phyloP scores from a whole-genome alignment of 92 coral and sea anemone species.

The Actinostola sp. region DNA sequence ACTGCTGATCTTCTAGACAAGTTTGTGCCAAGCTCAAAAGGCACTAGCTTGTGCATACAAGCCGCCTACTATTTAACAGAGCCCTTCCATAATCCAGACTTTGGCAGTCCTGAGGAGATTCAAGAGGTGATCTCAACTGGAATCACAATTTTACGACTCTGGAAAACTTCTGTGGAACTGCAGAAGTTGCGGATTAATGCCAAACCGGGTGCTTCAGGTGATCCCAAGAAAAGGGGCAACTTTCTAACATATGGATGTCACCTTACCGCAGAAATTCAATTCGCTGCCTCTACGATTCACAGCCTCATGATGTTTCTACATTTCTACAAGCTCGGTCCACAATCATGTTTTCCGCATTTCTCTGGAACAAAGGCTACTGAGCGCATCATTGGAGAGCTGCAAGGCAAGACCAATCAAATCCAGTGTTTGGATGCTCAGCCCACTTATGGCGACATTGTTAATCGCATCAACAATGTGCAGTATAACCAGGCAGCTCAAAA shows the following conservation, averaged over 20 bases:
- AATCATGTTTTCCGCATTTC: slow-evolving; percentile 11
- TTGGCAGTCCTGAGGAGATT: slow-evolving; percentile 38
- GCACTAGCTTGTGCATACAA: slow-evolving; percentile 48
- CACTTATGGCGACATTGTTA: slow-evolving; percentile 20
- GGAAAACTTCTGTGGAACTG: slow-evolving; percentile 53
- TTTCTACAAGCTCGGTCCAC: too few relatives aligned
- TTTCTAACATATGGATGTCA: slow-evolving; percentile 29
- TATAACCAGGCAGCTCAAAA: slow-evolving; percentile 11
- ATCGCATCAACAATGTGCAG: slow-evolving; percentile 1
- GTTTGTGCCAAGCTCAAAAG: slow-evolving; percentile 51
- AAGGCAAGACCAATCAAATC: slow-evolving; percentile 31
- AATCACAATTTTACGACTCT: slow-evolving; percentile 54
- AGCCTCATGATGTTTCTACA: too few relatives aligned
- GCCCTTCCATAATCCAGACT: slow-evolving; percentile 44
- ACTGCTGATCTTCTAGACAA: slow-evolving; percentile 38
- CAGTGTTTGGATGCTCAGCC: slow-evolving; percentile 36
- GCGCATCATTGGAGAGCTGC: slow-evolving; percentile 28
- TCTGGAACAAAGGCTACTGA: slow-evolving; percentile 45
- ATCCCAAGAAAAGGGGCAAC: slow-evolving; percentile 26
- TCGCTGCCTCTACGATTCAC: too few relatives aligned
- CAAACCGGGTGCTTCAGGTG: slow-evolving; percentile 10
- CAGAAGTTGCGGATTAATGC: slow-evolving; percentile 28
- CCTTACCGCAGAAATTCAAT: slow-evolving; percentile 40
- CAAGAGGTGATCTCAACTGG: slow-evolving; percentile 48
- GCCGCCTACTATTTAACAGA: slow-evolving; percentile 43